Base-by-base conservation (phyloP, 2,113 vertebrate genomes). In the Actenoides lindsayi region DNA sequence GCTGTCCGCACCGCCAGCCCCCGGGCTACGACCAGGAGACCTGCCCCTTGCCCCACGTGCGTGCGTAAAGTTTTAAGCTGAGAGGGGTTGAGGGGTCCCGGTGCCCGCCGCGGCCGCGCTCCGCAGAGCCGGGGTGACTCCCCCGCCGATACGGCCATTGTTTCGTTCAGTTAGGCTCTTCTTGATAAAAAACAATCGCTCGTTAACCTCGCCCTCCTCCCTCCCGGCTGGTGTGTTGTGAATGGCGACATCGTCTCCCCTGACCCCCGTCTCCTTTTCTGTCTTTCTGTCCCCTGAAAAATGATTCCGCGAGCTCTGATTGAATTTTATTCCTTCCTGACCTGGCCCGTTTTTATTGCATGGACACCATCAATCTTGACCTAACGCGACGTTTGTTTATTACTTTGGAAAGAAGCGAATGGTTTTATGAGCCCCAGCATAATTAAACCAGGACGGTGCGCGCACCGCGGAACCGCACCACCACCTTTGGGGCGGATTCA, bases 361-460 rank as follows among this genome's bases (percentile, higher is more conserved):
- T 97, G 98, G 97, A 97, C 98, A 98, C 98, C 98, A 99, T 99
- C 98, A 99, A 99, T 99, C 99, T 99, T 98, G 92, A 97, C 93
- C 98, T 99, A 99, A 99, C 98, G 96, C 96, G 98, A 99, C 99
- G 98, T 99, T 99, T 99, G 99, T 99, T 99, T 99, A 99, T 98
- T 98, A 97, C 97, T 97, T 97, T 97, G 98, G 98, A 98, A 98
- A 98, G 98, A 97, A 98, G 95, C 97, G 98, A 98, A 98, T 98
- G 98, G 97, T 98, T 99, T 98, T 98, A 98, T 97, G 98, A 98
- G 98, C 92, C 77, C 64, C 83, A 27, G 92, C 31, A 85, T 75
- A 97, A 97, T 97, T 90, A 94, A 96, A 82, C 20, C 74, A 78
- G 83, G 85, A 91, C 82, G 46, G 63, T 79, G 6, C 79, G 60